A percentile compares a stretch with the other conserved stretches of the same genome.
Evolutionary conservation across 2,797 vertebrate species (phyloP).

Genomic region (Astyanax mexicanus): DNA sequence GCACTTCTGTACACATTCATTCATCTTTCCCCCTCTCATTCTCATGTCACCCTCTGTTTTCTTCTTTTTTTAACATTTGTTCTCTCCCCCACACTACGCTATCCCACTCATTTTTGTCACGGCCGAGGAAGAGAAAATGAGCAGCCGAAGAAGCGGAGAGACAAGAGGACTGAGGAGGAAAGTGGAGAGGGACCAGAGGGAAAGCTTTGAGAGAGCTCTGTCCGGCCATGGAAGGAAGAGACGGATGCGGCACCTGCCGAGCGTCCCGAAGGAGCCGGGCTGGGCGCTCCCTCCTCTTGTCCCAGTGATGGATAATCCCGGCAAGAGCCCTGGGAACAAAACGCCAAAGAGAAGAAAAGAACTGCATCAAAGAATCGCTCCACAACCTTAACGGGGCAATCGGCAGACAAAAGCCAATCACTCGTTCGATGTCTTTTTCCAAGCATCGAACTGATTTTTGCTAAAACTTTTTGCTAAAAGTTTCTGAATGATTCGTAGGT

Average conservation of each 20-base stretch:
- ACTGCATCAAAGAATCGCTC: conserved; percentile 20
- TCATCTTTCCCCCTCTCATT: conserved; percentile 54
- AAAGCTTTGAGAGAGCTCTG: conserved; percentile 39
- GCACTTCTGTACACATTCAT: conserved; percentile 52
- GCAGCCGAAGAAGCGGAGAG: conserved; percentile 18
- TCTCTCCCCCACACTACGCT: conserved; percentile 45
- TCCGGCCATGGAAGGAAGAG: conserved; percentile 45
- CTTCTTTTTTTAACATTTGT: conserved; percentile 33
- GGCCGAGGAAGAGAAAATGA: conserved; percentile 57
- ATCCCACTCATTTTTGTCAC: conserved; percentile 60
- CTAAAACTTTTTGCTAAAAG: conserved; percentile 21
- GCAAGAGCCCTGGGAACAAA: conserved; percentile 69
- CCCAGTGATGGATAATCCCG: conserved; percentile 66
- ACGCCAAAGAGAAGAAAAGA: conserved; percentile 53
- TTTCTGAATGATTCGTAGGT: conserved; percentile 11
- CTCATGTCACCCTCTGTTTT: conserved; percentile 51
- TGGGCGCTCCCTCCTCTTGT: conserved; percentile 38
- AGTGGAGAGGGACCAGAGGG: conserved; percentile 40
- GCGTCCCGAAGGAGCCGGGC: conserved; percentile 13
- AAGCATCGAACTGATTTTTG: conserved; percentile 34
- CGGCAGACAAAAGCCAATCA: conserved; percentile 32
- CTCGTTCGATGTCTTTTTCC: conserved; percentile 29
- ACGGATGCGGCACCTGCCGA: conserved; percentile 62
- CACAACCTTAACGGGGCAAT: conserved; percentile 23
- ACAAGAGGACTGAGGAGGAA: conserved; percentile 46